These are phyloP conservation scores for Stratiomys singularior DNA, from an alignment of 2,888 invertebrate species.

Conservation along the genomic window DNA sequence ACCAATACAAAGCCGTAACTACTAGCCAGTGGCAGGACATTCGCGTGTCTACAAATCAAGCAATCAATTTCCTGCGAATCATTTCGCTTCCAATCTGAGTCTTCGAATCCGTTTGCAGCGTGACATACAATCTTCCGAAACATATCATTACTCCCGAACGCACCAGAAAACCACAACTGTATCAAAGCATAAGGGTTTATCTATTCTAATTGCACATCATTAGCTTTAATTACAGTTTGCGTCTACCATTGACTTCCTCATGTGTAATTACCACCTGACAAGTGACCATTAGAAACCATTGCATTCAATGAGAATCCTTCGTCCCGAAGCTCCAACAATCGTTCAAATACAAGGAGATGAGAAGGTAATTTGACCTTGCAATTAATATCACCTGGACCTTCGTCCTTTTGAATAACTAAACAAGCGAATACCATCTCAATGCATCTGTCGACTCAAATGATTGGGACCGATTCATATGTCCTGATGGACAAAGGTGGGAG, in stretches of 20 bases:
- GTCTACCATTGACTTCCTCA: background rate
- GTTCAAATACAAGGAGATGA: background rate
- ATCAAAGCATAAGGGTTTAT: no score
- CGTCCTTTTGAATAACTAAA: background rate
- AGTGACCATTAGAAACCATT: background rate
- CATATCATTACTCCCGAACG: no score
- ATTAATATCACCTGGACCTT: background rate
- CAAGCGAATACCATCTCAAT: no score
- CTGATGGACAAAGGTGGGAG: background rate
- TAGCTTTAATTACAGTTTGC: background rate
- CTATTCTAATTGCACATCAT: background rate
- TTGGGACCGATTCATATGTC: background rate
- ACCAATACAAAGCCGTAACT: no score
- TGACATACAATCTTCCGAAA: no score
- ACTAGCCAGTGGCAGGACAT: no score
- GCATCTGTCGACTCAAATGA: background rate
- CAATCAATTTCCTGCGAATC: no score
- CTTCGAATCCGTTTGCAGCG: no score
- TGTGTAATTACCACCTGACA: background rate
- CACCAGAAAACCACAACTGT: no score
- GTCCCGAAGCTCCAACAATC: background rate
- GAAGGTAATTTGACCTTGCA: slow-evolving; percentile 11
- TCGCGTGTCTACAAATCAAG: no score
- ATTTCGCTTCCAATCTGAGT: no score
- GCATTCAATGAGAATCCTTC: background rate